Evolutionary conservation across 2,113 vertebrate species (phyloP).

Genomic region (Corythornis cristatus): DNA sequence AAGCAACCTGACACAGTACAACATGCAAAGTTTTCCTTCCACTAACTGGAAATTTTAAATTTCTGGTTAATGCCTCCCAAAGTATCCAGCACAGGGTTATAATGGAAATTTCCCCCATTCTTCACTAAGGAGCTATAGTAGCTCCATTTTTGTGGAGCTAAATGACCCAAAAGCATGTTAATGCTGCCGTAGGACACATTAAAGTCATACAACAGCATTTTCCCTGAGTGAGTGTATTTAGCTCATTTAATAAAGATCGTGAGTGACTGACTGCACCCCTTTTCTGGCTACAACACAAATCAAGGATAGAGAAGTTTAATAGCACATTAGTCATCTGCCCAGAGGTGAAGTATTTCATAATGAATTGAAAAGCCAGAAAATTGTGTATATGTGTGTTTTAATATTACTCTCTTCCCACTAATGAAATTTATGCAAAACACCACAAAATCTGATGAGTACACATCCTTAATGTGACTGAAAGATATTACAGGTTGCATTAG

Average conservation of each 20-base stretch:
- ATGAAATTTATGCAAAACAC: conserved; percentile 56
- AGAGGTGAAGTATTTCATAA: conserved; percentile 69
- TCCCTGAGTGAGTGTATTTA: conserved; percentile 54
- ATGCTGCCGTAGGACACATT: conserved; percentile 33
- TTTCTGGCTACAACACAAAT: conserved; percentile 50
- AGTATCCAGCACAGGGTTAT: background rate
- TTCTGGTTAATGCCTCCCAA: background rate
- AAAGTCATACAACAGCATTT: conserved; percentile 24
- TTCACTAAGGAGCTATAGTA: background rate
- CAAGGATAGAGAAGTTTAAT: conserved; percentile 68
- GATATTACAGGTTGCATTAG: background rate
- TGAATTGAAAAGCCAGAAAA: conserved; percentile 52
- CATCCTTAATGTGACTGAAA: background rate
- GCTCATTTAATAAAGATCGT: conserved; percentile 58
- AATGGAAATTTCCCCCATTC: background rate
- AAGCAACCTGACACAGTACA: background rate
- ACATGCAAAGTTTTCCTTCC: background rate
- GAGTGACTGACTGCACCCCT: conserved; percentile 64
- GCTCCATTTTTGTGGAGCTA: background rate
- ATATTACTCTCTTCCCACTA: conserved; percentile 14
- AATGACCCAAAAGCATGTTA: conserved; percentile 38
- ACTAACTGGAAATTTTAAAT: background rate
- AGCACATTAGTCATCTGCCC: conserved; percentile 72
- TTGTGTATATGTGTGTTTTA: conserved; percentile 34
- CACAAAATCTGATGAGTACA: background rate